Conservation (phyloP, 2,113 vertebrate species). For the Anoplopoma fimbria region DNA sequence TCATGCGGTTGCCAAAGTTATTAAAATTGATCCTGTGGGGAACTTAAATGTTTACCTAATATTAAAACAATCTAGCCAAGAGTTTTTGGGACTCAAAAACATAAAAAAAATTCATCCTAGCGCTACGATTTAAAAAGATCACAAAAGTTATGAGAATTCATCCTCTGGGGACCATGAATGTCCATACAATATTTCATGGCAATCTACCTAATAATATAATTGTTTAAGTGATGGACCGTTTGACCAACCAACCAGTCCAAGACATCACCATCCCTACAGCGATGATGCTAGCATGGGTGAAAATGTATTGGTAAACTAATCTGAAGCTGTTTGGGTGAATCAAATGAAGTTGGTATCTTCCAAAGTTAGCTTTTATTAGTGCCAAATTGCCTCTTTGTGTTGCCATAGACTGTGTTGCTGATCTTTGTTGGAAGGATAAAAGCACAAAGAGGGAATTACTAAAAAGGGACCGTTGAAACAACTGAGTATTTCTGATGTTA, state of each 20-base stretch:
- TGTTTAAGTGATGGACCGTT: neutral
- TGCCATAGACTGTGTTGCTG: neutral
- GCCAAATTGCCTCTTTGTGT: neutral
- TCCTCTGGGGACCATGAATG: neutral
- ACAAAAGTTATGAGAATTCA: neutral
- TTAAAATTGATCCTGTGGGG: neutral
- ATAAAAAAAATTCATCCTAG: too few relatives aligned
- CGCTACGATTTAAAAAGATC: too few relatives aligned
- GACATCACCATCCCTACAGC: neutral
- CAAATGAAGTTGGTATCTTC: neutral
- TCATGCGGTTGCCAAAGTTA: neutral
- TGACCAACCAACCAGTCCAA: too few relatives aligned
- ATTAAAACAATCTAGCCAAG: neutral
- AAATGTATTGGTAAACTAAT: neutral
- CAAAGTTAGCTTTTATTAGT: neutral
- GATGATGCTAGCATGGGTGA: too few relatives aligned
- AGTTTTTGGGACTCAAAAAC: neutral
- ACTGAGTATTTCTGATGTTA: too few relatives aligned
- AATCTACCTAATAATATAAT: neutral
- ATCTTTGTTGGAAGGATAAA: neutral
- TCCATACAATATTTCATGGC: neutral
- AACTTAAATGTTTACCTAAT: neutral
- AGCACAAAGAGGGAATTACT: neutral
- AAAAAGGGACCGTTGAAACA: neutral
- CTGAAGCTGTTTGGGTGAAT: neutral